Percentiles rank a stretch among this genome's conserved stretches.
phyloP scores from a whole-genome alignment of 2,113 vertebrate species.

The Sphaerodactylus townsendi region DNA sequence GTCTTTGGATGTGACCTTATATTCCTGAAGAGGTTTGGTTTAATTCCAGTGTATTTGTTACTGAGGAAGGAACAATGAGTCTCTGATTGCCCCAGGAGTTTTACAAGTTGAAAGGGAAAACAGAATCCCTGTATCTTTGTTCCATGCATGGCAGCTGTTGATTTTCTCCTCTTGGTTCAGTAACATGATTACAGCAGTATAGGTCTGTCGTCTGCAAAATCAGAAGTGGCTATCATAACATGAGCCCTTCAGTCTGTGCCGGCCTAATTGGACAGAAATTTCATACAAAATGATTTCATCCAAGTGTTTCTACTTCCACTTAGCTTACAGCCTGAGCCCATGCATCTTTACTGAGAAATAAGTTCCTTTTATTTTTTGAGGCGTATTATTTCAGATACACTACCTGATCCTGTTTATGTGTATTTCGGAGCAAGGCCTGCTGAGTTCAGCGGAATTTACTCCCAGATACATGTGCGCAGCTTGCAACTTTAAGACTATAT shows the following conservation, averaged over 20 bases:
- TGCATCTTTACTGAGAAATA: not conserved
- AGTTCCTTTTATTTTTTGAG: too few relatives aligned
- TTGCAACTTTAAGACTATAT: too few relatives aligned
- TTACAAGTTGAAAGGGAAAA: not conserved
- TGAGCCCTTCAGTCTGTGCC: not conserved
- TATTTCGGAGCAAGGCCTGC: not conserved
- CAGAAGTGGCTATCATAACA: not conserved
- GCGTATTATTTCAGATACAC: not conserved
- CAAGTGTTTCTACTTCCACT: not conserved
- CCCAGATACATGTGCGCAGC: not conserved
- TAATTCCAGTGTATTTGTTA: not conserved
- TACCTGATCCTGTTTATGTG: not conserved
- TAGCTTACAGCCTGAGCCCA: not conserved
- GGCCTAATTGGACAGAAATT: not conserved
- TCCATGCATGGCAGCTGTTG: not conserved
- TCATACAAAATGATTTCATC: not conserved
- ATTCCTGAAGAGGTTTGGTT: not conserved
- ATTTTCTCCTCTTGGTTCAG: not conserved
- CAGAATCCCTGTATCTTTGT: not conserved
- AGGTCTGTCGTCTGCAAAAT: not conserved
- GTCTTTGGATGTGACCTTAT: not conserved
- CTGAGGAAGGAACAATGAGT: not conserved
- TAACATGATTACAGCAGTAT: not conserved
- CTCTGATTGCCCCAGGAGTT: not conserved
- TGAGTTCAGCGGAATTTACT: not conserved